phyloP scores from a whole-genome alignment of 2,888 invertebrate species.

The Eudasyphora cyanicolor region DNA sequence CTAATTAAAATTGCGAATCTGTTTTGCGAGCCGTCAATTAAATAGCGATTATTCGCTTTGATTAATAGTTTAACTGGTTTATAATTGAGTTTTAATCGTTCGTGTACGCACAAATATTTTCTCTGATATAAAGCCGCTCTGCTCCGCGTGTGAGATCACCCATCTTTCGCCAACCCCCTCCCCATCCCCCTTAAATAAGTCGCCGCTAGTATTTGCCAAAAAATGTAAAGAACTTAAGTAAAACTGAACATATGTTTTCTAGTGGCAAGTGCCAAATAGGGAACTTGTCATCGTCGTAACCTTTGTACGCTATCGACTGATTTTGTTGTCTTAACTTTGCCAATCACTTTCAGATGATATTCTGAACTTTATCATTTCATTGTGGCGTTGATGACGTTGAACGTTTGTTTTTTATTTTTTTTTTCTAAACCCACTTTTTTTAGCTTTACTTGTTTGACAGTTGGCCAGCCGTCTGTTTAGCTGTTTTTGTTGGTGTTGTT shows the following conservation, averaged over 20 bases:
- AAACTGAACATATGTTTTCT: slow-evolving; percentile 5
- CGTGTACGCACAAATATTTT: not conserved
- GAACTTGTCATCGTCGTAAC: not conserved
- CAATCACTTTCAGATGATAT: not conserved
- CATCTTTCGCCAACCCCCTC: too few relatives aligned
- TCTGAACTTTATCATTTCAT: slow-evolving; percentile 9
- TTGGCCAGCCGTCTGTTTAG: not conserved
- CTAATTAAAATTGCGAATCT: not conserved
- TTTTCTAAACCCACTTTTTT: not conserved
- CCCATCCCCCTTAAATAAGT: too few relatives aligned
- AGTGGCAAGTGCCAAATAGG: not conserved
- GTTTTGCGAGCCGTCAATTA: not conserved
- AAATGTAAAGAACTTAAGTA: too few relatives aligned
- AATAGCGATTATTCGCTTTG: not conserved
- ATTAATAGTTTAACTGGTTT: slow-evolving; percentile 15
- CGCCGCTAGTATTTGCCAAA: not conserved
- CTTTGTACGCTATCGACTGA: not conserved
- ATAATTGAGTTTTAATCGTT: slow-evolving; percentile 18
- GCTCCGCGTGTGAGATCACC: not conserved
- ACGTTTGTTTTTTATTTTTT: too few relatives aligned
- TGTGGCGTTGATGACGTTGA: not conserved
- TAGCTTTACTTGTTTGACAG: not conserved
- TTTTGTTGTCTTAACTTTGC: not conserved
- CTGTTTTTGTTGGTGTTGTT: not conserved
- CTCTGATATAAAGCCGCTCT: not conserved